phyloP scores from a whole-genome alignment of 1,140 invertebrate genomes.

The Trichomalopsis sarcophagae region DNA sequence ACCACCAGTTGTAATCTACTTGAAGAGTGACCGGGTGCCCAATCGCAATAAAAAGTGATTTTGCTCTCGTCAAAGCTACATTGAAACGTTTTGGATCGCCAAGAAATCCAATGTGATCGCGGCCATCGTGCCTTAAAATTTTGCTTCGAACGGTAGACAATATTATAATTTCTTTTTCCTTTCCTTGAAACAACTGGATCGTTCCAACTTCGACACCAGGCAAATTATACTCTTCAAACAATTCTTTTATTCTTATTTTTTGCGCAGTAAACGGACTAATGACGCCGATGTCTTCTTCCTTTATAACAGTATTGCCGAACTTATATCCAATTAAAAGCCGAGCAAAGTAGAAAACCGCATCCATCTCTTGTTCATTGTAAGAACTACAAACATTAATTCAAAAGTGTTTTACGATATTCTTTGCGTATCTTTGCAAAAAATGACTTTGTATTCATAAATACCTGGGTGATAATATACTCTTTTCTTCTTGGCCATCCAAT shows the following conservation, averaged over 20 bases:
- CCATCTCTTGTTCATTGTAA: conserved; percentile 83
- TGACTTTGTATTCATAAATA: not conserved
- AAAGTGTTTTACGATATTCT: not conserved
- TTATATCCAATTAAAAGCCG: conserved; percentile 67
- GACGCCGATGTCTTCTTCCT: conserved; percentile 83
- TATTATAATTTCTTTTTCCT: conserved; percentile 81
- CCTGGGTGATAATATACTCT: conserved; percentile 54
- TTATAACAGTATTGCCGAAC: conserved; percentile 69
- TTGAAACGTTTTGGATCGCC: conserved; percentile 77
- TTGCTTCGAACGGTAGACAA: conserved; percentile 80
- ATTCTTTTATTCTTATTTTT: conserved; percentile 77
- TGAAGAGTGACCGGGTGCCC: conserved; percentile 82
- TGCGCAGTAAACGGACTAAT: conserved; percentile 89
- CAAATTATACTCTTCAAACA: conserved; percentile 61
- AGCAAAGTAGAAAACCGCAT: conserved; percentile 76
- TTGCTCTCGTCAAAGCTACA: conserved; percentile 85
- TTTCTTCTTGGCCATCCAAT: conserved; percentile 71
- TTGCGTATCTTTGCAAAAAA: not conserved
- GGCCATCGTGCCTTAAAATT: conserved; percentile 78
- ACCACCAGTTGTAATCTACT: conserved; percentile 79
- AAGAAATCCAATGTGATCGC: conserved; percentile 54
- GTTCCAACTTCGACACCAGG: conserved; percentile 80
- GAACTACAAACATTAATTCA: conserved; percentile 73
- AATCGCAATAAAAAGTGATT: conserved; percentile 83
- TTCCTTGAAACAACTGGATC: conserved; percentile 76